Base-by-base conservation (phyloP, 2,797 vertebrate species). In the Lacerta agilis region DNA sequence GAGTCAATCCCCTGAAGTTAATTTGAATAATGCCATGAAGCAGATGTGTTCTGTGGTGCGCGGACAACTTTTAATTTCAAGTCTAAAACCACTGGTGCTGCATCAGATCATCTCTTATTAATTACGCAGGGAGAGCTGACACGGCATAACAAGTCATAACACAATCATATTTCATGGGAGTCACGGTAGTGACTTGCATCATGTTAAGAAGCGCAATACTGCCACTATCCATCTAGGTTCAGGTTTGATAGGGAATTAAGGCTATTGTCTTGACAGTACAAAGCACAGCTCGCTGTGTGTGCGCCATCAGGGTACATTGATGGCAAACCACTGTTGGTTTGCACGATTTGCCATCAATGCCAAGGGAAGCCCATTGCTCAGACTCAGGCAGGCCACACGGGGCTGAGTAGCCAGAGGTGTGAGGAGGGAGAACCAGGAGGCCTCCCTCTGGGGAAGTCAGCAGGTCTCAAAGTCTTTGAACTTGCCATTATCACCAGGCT, bases 41-140 rank as follows among this genome's bases (percentile, higher is more conserved):
- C 97, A 97, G 97, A 97, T 96, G 97, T 96, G 97, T 90, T 96
- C 96, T 82, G 5, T 41, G 94, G 93, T 95, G 95, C 97, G 90
- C 85, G 88, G 91, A 95, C 90, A 94, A 71, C 94, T 87, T 93
- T 38, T 90, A 85, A 86, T 93, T 88, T 89, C 92, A 49, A 72
- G 69, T 89, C 92, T 94, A 81, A 87, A 92, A 86, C 0, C 33
- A 85, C 94, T 90, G 92, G 95, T 93, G 93, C 92, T 7, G 0
- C 90, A 84, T 92, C 94, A 38, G n/a, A 85, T 95, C 91, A 91
- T 89, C 86, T 93, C 87, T 64, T 20, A 92, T 92, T 91, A 91
- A 96, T 89, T 92, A 94, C 15, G 4, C 86, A 20, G 77, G 90
- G 78, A 41, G 11, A 2, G 7, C 69, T 55, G 90, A 87, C 0